Conservation (phyloP, 1,140 invertebrate genomes). For the Temnothorax longispinosus region DNA sequence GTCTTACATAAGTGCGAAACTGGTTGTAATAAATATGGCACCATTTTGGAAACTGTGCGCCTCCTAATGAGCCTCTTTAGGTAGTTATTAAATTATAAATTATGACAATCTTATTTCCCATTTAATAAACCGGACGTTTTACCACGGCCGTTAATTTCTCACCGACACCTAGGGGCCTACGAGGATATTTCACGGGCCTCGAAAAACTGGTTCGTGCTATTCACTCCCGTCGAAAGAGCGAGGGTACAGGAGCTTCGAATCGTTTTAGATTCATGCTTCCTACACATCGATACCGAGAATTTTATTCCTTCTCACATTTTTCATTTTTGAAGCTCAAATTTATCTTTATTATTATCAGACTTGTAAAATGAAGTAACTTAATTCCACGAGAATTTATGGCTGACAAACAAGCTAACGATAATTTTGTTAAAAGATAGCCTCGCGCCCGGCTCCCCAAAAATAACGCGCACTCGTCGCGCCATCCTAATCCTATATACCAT, state of each 20-base stretch:
- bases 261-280: conserved; percentile 29
- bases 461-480: neutral
- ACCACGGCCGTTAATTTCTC: conserved; percentile 77
- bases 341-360: neutral
- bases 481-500: neutral
- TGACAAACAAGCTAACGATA: neutral
- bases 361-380: neutral
- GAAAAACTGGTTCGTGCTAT: conserved; percentile 57
- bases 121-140: conserved; percentile 82
- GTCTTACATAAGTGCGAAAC: conserved; percentile 60
- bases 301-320: neutral
- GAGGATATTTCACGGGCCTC: conserved; percentile 6
- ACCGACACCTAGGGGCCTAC: conserved; percentile 73
- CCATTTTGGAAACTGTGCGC: conserved; percentile 79
- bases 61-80: conserved; percentile 81
- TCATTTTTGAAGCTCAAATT: neutral
- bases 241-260: conserved; percentile 21
- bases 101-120: conserved; percentile 81
- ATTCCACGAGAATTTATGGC: conserved; percentile 10
- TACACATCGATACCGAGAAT: conserved; percentile 16
- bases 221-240: neutral
- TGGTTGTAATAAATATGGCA: conserved; percentile 81
- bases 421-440: conserved; percentile 6
- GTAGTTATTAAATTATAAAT: conserved; percentile 84
- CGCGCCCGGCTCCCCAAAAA: neutral